Base-by-base conservation (phyloP, 1,140 invertebrate genomes). In the Drosophila bocki region DNA sequence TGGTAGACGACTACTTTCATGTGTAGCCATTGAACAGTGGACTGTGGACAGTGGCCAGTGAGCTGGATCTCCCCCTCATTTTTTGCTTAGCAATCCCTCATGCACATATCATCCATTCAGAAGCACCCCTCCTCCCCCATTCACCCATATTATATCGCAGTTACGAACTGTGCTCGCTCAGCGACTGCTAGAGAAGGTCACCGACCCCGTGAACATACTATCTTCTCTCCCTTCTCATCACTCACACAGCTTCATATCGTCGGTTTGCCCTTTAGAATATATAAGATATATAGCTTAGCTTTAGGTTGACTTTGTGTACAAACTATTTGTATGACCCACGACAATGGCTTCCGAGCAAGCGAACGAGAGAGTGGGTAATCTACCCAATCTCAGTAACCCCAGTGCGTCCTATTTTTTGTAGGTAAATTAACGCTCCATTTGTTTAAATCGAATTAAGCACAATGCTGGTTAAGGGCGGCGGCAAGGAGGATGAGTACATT, bases 1-100 rank as follows among this genome's bases (percentile, higher is more conserved):
- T 79, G 33, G 86, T 90, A 6, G 86, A 92, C 75, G 91, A 92
- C 76, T 92, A 92, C 59, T 92, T 92, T 63, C 91, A 92, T 60
- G 91, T 92, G 56, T 92, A 29, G 26, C 22, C 22, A 22, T 22
- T 22, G 22, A 22, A 22, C 22, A 22, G 19, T 26, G 15, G 48
- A 50, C 44, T 5, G 29, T 35, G 35, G n/a, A 3, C 59, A 41
- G 32, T 42, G 37, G 32, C 39, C 72, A 61, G 63, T 50, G 70
- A 88, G 81, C 85, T 88, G 85, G 85, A 90, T 90, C 85, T 90
- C 85, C 47, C 47, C 48, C 35, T 67, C 57, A 60, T 67, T 64
- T 69, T 82, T 87, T 87, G 83, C 83, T 72, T 82, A 87, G 83
- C 83, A 85, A 85, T 78, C 42, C 37, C 39, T 74, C 62, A 74